Evolutionary conservation across 2,113 vertebrate genomes (phyloP), one percentile per base, ranked within the genome.

Genomic region (Heliornis fulica): DNA sequence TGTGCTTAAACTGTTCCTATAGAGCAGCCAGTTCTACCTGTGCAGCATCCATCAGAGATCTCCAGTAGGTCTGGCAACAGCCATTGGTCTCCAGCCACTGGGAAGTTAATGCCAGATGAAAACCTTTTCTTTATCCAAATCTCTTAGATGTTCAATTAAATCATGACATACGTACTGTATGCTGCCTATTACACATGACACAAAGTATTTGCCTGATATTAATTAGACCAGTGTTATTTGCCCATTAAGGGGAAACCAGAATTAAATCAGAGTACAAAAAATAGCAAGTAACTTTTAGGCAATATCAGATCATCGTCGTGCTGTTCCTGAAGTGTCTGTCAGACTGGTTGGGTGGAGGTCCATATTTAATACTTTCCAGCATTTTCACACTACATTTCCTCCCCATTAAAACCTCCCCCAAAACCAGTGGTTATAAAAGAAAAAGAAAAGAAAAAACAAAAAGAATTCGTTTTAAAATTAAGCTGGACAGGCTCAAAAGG

Each of bases 141-240:
- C 22, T 86, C 88, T 97, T 94, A 96, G 90, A 93, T 61, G 83
- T 94, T 89, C 68, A 48, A 89, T 76, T 97, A 96, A 97, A 93
- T 93, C 87, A 81, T 86, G 89, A 61, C 96, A 95, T 50, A 90
- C 96, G 97, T 83, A 93, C 83, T 96, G 92, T 91, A 84, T 87
- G 89, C 90, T 96, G 96, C 95, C 95, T 97, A 96, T 97, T 97
- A 97, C 96, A 96, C 93, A 97, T 2, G 2, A 94, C 86, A 82
- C 59, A 84, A 97, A 97, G 87, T 94, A 97, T 97, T 97, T 46
- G 94, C 38, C 96, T 97, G 96, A 97, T 91, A 96, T 95, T 97
- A 96, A 97, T 97, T 96, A 96, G 84, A 19, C 23, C 16, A 4
- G 43, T 56, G 83, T 89, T 97, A 83, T 90, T 96, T 32, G 79